These are phyloP conservation scores for Rhagologus leucostigma DNA, from an alignment of 2,113 vertebrate genomes.

Conservation along the genomic window DNA sequence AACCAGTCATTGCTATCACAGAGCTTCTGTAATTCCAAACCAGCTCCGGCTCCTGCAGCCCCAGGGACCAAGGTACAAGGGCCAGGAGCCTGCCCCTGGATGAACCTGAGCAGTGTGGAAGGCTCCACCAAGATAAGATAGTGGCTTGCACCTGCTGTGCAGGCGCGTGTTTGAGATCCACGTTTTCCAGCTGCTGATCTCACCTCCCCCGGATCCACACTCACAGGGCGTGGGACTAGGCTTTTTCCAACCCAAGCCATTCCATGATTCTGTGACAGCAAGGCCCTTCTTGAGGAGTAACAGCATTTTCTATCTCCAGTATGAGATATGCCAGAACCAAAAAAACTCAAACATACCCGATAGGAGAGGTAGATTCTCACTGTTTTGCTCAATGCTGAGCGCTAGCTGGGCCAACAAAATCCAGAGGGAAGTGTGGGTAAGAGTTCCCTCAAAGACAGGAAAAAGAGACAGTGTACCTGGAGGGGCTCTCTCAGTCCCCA, in stretches of 20 bases:
- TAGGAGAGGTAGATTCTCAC: not conserved
- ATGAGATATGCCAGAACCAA: not conserved
- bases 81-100: not conserved
- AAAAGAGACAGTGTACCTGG: not conserved
- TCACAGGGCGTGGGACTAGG: not conserved
- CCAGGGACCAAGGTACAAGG: constrained; percentile 3
- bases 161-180: not conserved
- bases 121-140: not conserved
- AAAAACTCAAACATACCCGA: not conserved
- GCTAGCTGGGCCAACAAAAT: not conserved
- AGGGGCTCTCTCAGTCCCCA: not conserved
- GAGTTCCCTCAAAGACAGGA: not conserved
- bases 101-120: not conserved
- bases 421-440: not conserved
- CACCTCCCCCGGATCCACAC: not conserved
- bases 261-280: not conserved
- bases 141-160: not conserved
- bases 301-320: not conserved
- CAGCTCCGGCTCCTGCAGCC: not conserved
- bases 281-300: not conserved
- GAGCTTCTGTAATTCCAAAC: not conserved
- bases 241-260: not conserved
- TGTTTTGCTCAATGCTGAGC: not conserved
- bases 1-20: not conserved
- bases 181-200: not conserved